A percentile compares a stretch with the other conserved stretches of the same genome.
Conservation (phyloP, 2,888 invertebrate species). For the Coecobrya sp. region DNA sequence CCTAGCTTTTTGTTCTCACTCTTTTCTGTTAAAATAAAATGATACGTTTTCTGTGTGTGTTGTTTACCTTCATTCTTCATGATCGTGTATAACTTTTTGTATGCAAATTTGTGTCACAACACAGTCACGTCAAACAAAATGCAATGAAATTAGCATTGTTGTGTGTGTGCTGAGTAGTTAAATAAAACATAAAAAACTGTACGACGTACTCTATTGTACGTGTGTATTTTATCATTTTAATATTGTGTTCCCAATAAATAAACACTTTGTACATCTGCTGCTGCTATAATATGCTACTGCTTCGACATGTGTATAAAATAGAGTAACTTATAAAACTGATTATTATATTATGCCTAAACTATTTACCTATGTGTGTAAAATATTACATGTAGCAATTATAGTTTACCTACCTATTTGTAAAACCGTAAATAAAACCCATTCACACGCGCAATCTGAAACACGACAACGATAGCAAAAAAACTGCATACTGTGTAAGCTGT, state of each 20-base stretch:
- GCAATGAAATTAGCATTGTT: conserved; percentile 38
- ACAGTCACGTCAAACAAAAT: conserved; percentile 22
- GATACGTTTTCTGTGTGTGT: background rate
- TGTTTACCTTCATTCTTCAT: no score
- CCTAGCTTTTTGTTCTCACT: background rate
- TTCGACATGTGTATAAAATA: no score
- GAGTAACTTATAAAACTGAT: no score
- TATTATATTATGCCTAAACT: no score
- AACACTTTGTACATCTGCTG: no score
- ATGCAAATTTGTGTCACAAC: background rate
- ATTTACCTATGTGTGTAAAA: background rate
- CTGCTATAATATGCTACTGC: no score
- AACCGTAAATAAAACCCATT: background rate
- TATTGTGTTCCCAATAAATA: no score
- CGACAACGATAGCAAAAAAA: conserved; percentile 18
- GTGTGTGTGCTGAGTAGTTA: background rate
- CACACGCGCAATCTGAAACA: background rate
- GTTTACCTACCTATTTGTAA: background rate
- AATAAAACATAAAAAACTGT: conserved; percentile 1
- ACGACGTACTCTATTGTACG: no score
- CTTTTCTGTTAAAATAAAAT: conserved; percentile 4
- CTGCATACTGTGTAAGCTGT: background rate
- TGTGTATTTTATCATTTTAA: no score
- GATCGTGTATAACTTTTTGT: no score
- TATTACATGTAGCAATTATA: no score